Percentiles rank a stretch among this genome's conserved stretches.
Evolutionary conservation across 2,113 vertebrate species (phyloP).

Genomic region (Theristicus caerulescens): DNA sequence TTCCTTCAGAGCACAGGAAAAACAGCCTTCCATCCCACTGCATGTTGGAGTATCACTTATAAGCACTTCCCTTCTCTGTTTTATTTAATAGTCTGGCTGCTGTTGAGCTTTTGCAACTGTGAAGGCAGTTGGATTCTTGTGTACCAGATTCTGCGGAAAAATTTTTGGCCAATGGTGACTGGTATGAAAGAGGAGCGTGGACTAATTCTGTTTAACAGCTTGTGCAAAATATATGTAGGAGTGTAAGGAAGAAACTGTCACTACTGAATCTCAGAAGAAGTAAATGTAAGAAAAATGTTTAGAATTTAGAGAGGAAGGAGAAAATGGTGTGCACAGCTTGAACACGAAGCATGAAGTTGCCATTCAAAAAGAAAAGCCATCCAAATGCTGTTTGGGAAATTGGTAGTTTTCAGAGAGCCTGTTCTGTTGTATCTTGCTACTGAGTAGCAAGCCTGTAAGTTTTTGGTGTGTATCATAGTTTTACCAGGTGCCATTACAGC

Average conservation of each 20-base stretch:
- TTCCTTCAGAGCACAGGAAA: not conserved
- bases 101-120: not conserved
- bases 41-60: not conserved
- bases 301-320: not conserved
- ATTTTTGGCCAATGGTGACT: not conserved
- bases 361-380: not conserved
- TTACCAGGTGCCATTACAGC: not conserved
- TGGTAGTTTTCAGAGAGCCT: not conserved
- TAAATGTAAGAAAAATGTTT: constrained; percentile 8
- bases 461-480: not conserved
- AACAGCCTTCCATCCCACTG: not conserved
- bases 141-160: not conserved
- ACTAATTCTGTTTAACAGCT: constrained; percentile 55
- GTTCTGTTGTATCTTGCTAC: not conserved
- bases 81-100: not conserved
- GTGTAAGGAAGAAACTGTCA: constrained; percentile 63
- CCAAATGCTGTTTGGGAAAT: not conserved
- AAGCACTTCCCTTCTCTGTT: not conserved
- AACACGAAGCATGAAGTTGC: not conserved
- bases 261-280: constrained; percentile 38
- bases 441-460: not conserved
- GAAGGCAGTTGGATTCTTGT: not conserved
- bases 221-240: constrained; percentile 58
- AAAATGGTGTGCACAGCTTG: not conserved
- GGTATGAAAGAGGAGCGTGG: not conserved